These are phyloP conservation scores for Loxodonta africana DNA, from an alignment of 2,113 vertebrate genomes.

Conservation along the genomic window DNA sequence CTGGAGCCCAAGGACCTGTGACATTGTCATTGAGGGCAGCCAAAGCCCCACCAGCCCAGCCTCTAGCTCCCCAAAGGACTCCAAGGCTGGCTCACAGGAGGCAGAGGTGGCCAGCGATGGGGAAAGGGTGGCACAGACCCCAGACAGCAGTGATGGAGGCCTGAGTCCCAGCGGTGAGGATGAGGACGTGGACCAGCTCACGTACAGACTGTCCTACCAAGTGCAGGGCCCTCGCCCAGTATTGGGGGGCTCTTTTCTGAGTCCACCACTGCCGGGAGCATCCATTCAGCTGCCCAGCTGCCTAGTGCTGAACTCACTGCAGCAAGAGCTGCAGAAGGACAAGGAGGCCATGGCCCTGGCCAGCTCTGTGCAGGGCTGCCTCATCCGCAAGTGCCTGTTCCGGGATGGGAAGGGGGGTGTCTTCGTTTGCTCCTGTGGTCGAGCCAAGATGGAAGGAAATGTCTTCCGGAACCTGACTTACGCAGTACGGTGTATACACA, in stretches of 20 bases:
- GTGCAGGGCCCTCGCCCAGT: constrained; percentile 90
- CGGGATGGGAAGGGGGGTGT: constrained; percentile 93
- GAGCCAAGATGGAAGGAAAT: constrained; percentile 92
- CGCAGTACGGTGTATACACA: constrained; percentile 92
- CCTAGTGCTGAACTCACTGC: constrained; percentile 89
- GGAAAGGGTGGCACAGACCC: constrained; percentile 85
- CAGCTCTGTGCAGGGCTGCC: constrained; percentile 90
- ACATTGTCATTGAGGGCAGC: constrained; percentile 84
- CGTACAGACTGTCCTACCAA: constrained; percentile 88
- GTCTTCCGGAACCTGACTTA: constrained; percentile 92
- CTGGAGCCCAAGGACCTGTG: constrained; percentile 82
- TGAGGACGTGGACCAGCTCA: constrained; percentile 86
- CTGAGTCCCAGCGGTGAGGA: constrained; percentile 87
- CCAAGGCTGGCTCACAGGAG: constrained; percentile 76
- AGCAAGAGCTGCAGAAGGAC: constrained; percentile 94
- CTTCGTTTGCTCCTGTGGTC: constrained; percentile 91
- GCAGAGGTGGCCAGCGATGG: constrained; percentile 84
- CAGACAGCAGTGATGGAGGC: constrained; percentile 90
- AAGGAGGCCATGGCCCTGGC: constrained; percentile 90
- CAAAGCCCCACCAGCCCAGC: constrained; percentile 75
- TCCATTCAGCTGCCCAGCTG: constrained; percentile 86
- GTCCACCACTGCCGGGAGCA: constrained; percentile 83
- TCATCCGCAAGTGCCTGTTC: constrained; percentile 93
- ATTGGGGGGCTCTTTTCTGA: constrained; percentile 82
- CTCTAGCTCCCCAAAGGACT: constrained; percentile 65